Base-by-base conservation (phyloP, 2,888 invertebrate genomes). In the Cylindroiulus punctatus region DNA sequence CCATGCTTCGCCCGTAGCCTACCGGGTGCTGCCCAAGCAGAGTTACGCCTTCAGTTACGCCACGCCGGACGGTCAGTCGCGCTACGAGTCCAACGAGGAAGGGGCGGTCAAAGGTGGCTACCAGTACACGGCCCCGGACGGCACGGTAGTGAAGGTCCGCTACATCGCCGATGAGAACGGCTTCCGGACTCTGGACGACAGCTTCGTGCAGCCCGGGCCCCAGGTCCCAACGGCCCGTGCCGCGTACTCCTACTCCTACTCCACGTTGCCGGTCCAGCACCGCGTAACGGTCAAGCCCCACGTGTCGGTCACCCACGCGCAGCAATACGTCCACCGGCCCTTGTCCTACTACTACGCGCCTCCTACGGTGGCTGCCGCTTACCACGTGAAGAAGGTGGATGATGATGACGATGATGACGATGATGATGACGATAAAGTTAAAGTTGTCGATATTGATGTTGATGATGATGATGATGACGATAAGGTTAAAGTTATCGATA, bases 11-110 rank as follows among this genome's bases (percentile, higher is more conserved):
- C 8, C 26, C 19, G 30, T 82, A 12, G 19, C 22, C 3, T 22
- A 40, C 36, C 4, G 36, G 32, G 22, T 22, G 32, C 22, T 12
- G 12, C 84, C 84, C 10, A 32, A 40, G 36, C 32, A 47, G 14
- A 44, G 52, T 26, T 36, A 85, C 52, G 47, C 85, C 47, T 85
- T 85, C 85, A 85, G 85, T 26, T 85, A 85, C 52, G 85, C 57
- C 85, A 44, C 57, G 4, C 85, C 85, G 52, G 85, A 85, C 19
- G 85, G 85, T n/a, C 85, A 85, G 30, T 44, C 85, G 1, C 85
- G 85, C 2, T 85, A 85, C 52, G 85, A 85, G 52, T 47, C 85
- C 26, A 44, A 30, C n/a, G 26, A 26, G 10, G 52, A 19, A 5
- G 85, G 85, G 17, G 57, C n/a, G 52, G 85, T 85, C 22, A 52